These are phyloP conservation scores for Cheilosia urbana DNA, from an alignment of 2,888 invertebrate species.

Conservation along the genomic window DNA sequence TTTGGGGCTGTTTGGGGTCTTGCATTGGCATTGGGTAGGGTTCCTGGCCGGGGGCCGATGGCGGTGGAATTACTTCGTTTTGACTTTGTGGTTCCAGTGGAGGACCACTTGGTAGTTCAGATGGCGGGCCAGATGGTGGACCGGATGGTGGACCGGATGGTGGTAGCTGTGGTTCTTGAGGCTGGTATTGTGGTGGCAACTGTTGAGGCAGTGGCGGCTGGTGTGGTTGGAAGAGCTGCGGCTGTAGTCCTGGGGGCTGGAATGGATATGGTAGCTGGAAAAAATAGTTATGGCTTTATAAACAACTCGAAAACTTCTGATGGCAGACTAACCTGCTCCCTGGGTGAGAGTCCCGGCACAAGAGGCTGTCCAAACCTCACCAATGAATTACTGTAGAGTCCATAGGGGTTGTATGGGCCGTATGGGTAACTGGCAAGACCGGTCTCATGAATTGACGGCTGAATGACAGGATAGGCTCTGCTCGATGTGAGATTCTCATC, in stretches of 20 bases:
- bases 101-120: conserved; percentile 57
- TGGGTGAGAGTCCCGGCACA: conserved; percentile 80
- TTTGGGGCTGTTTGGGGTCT: conserved; percentile 74
- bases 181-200: conserved; percentile 37
- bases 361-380: conserved; percentile 80
- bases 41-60: conserved; percentile 57
- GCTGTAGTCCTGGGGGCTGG: conserved; percentile 42
- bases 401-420: conserved; percentile 81
- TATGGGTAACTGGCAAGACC: conserved; percentile 84
- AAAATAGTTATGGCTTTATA: background rate
- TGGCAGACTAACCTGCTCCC: conserved; percentile 78
- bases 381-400: conserved; percentile 80
- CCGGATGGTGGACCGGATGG: conserved; percentile 58
- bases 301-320: background rate
- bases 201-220: conserved; percentile 52
- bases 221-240: conserved; percentile 41
- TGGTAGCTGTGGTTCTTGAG: conserved; percentile 63
- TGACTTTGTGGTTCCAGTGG: conserved; percentile 56
- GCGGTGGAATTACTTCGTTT: conserved; percentile 70
- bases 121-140: conserved; percentile 64
- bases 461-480: conserved; percentile 89
- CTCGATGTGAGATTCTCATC: conserved; percentile 91
- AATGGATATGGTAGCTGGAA: conserved; percentile 80
- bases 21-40: conserved; percentile 68
- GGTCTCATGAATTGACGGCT: conserved; percentile 88